These are phyloP conservation scores for Rhorus exstirpatorius DNA, from an alignment of 2,888 invertebrate species.

Conservation along the genomic window DNA sequence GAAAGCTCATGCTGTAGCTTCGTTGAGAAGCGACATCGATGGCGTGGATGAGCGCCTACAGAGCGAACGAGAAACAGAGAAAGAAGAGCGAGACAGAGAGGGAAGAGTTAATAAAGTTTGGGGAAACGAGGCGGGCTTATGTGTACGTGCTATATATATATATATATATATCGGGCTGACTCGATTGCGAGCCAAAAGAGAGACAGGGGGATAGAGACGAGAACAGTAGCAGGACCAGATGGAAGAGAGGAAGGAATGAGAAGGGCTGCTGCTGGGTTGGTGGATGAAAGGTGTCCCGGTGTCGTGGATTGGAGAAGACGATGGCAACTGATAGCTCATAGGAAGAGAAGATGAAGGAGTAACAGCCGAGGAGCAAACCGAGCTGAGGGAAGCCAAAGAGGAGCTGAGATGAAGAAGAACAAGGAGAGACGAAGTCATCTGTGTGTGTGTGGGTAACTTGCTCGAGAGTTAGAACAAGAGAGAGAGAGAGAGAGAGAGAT, in stretches of 20 bases:
- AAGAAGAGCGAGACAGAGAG: slow-evolving; percentile 37
- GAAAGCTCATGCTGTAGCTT: slow-evolving; percentile 54
- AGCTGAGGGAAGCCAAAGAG: neutral
- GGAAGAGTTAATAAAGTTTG: slow-evolving; percentile 76
- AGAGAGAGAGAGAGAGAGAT: slow-evolving; percentile 24
- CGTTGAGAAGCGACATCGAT: slow-evolving; percentile 49
- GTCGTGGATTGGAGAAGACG: slow-evolving; percentile 68
- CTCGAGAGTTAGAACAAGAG: neutral
- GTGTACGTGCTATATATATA: slow-evolving; percentile 40
- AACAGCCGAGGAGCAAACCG: slow-evolving; percentile 23
- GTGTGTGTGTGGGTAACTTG: slow-evolving; percentile 18
- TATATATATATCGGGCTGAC: slow-evolving; percentile 66
- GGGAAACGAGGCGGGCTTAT: slow-evolving; percentile 69
- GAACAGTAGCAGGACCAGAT: slow-evolving; percentile 29
- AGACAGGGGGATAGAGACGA: slow-evolving; percentile 29
- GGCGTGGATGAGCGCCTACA: slow-evolving; percentile 58
- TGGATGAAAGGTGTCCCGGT: slow-evolving; percentile 64
- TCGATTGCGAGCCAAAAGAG: slow-evolving; percentile 64
- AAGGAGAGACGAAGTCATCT: neutral
- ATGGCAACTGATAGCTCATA: slow-evolving; percentile 61
- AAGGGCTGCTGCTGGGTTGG: slow-evolving; percentile 62
- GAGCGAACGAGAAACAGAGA: slow-evolving; percentile 47
- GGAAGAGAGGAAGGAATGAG: slow-evolving; percentile 48
- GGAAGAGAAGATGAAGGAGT: slow-evolving; percentile 58
- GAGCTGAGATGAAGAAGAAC: slow-evolving; percentile 3